These are phyloP conservation scores for Actenoides lindsayi DNA, from an alignment of 2,113 vertebrate species.

Conservation along the genomic window DNA sequence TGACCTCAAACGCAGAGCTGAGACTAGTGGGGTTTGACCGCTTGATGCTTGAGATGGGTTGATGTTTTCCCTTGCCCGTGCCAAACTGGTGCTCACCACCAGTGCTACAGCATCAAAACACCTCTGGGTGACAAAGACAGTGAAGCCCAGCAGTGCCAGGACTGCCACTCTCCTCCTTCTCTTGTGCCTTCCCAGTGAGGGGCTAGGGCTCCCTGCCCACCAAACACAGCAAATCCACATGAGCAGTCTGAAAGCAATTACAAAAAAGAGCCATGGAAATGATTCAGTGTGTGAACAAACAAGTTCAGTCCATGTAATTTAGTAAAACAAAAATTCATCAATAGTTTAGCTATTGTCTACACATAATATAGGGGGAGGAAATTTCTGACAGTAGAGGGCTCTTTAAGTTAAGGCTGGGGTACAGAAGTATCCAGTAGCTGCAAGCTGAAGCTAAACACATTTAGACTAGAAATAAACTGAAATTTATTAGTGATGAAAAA, in stretches of 20 bases:
- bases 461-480: background rate
- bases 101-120: background rate
- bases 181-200: background rate
- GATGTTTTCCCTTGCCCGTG: background rate
- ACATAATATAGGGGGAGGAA: background rate
- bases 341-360: background rate
- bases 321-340: background rate
- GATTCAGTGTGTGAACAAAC: background rate
- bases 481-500: background rate
- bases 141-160: background rate
- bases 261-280: background rate
- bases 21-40: background rate
- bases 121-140: background rate
- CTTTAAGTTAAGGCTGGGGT: background rate
- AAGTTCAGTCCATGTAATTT: background rate
- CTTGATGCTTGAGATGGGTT: background rate
- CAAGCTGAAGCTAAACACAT: background rate
- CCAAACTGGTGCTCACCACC: background rate
- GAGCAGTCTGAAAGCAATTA: background rate
- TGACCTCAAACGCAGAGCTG: background rate
- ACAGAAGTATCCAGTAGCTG: background rate
- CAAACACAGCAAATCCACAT: background rate
- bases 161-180: background rate
- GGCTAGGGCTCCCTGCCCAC: background rate
- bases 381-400: constrained; percentile 26